Base-by-base conservation (phyloP, 2,113 vertebrate species). In the Microtus montanus region DNA sequence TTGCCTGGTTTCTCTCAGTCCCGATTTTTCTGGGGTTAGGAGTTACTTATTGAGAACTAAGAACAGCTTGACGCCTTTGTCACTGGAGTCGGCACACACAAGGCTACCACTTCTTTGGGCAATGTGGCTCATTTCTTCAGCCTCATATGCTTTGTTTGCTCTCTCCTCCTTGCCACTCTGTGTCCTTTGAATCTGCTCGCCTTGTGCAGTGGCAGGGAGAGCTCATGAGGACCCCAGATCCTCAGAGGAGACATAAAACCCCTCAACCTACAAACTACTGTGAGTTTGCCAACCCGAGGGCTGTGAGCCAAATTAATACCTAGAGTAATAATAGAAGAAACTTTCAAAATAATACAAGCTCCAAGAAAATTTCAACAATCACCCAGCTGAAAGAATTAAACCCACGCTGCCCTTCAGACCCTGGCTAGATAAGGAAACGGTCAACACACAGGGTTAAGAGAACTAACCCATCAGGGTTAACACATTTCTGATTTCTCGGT, bases 1-100 rank as follows among this genome's bases (percentile, higher is more conserved):
- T 88, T 85, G 35, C 38, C 68, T 30, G 9, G 87, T 93, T 93
- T 88, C 35, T 95, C 41, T 87, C 33, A 26, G 52, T 41, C 52
- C 38, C 88, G 63, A 77, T 58, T 90, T 26, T 94, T 86, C 73
- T 71, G 79, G 4, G 66, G 10, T 77, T 79, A 35, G 19, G 38
- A 64, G 8, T 44, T 87, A 35, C 38, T 86, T 80, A 70, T 63
- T 73, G 17, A 26, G 38, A 63, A 19, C 54, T 68, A 83, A 28
- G 88, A 93, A 90, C 30, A 89, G 88, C 1, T 30, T 71, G 84
- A 84, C 2, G 20, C 24, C 64, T 77, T 71, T 90, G 80, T 85
- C 58, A 83, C 64, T 30, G 19, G 78, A 75, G 74, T 78, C 28
- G 3, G 58, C 14, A 6, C 30, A 26, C 7, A 26, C 9, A 74